phyloP scores from a whole-genome alignment of 2,888 invertebrate species.

The Hecatera dysodea region DNA sequence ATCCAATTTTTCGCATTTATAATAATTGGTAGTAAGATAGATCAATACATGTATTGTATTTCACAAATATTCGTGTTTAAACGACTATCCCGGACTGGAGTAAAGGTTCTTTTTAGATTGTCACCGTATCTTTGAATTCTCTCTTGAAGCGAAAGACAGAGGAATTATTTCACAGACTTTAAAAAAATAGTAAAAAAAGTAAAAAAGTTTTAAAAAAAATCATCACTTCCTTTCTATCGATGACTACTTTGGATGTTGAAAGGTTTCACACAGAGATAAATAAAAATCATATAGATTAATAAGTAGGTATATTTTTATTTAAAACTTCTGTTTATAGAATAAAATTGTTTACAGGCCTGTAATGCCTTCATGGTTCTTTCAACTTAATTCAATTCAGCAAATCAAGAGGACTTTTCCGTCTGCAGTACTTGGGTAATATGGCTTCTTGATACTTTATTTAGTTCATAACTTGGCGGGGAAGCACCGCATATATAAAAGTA shows the following conservation, averaged over 20 bases:
- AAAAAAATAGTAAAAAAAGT: too few relatives aligned
- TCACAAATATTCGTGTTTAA: background rate
- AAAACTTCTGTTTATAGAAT: constrained; percentile 44
- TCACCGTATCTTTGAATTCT: background rate
- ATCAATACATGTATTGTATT: too few relatives aligned
- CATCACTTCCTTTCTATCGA: background rate
- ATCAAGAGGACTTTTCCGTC: constrained; percentile 19
- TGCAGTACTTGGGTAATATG: background rate
- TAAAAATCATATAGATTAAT: constrained; percentile 31
- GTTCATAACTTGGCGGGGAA: background rate
- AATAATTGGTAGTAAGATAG: too few relatives aligned
- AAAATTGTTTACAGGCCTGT: constrained; percentile 29
- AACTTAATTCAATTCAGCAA: constrained; percentile 8
- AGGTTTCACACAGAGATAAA: background rate
- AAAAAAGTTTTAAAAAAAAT: too few relatives aligned
- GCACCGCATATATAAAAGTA: background rate
- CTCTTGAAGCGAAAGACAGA: background rate
- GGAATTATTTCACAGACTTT: background rate
- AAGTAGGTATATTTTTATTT: constrained; percentile 55
- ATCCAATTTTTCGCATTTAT: too few relatives aligned
- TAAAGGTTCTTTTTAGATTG: too few relatives aligned
- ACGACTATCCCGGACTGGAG: too few relatives aligned
- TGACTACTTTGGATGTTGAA: too few relatives aligned
- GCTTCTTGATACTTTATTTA: constrained; percentile 2
- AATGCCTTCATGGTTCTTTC: constrained; percentile 33